Evolutionary conservation across 2,113 vertebrate species (phyloP).

Genomic region (Engystomops pustulosus): DNA sequence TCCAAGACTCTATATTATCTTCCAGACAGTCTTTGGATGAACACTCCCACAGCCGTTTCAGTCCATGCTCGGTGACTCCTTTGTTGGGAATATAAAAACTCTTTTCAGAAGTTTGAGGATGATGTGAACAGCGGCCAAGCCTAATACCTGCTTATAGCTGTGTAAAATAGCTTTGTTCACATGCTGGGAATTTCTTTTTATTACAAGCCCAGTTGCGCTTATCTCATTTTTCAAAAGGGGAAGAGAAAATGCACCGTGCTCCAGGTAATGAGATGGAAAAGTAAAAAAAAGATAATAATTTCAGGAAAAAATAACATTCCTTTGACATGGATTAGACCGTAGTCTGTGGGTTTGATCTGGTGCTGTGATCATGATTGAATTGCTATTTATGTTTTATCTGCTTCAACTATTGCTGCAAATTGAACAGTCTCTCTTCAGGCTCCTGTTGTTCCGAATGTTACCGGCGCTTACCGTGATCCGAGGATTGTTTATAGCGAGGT

Average conservation of each 20-base stretch:
- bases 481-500: constrained; percentile 16
- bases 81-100: background rate
- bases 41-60: background rate
- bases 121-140: background rate
- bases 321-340: constrained; percentile 35
- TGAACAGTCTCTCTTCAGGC: constrained; percentile 45
- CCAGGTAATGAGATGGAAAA: constrained; percentile 55
- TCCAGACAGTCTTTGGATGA: background rate
- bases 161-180: constrained; percentile 40
- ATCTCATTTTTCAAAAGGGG: constrained; percentile 28
- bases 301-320: constrained; percentile 43
- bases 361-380: constrained; percentile 57
- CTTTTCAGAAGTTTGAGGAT: background rate
- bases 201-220: constrained; percentile 41
- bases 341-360: constrained; percentile 52
- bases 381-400: constrained; percentile 55
- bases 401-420: constrained; percentile 47
- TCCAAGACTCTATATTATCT: background rate
- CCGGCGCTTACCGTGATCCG: background rate
- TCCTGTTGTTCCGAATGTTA: constrained; percentile 39
- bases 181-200: constrained; percentile 35
- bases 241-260: constrained; percentile 11
- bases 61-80: background rate
- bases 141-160: constrained; percentile 21
- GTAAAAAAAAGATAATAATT: constrained; percentile 34